Conservation (phyloP, 2,797 vertebrate species). For the Amblyopsis hoosieri region DNA sequence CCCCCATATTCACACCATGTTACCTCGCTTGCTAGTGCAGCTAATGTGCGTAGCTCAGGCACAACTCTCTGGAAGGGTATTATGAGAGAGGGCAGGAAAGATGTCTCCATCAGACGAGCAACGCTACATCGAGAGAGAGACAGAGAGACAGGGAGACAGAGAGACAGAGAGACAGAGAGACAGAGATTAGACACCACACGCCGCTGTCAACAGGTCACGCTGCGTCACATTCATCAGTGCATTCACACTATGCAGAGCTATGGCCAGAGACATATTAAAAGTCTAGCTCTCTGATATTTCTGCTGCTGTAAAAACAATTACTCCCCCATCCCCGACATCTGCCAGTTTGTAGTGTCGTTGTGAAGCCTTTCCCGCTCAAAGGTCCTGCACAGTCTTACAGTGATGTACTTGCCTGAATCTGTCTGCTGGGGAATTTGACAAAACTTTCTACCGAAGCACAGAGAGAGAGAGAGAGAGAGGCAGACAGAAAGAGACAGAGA, state of each 20-base stretch:
- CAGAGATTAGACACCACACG: conserved; percentile 59
- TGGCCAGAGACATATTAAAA: conserved; percentile 32
- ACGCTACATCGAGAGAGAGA: not conserved
- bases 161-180: conserved; percentile 43
- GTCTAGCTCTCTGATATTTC: conserved; percentile 14
- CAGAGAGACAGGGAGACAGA: conserved; percentile 6
- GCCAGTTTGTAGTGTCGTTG: conserved; percentile 22
- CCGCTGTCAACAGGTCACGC: conserved; percentile 51
- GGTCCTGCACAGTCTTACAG: conserved; percentile 17
- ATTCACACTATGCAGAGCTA: conserved; percentile 33
- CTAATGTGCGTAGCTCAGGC: conserved; percentile 47
- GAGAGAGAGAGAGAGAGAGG: conserved; percentile 14
- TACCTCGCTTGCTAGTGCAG: conserved; percentile 42
- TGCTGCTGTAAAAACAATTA: conserved; percentile 31
- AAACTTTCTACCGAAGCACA: conserved; percentile 28
- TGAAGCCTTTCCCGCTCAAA: conserved; percentile 22
- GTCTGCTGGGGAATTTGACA: conserved; percentile 43
- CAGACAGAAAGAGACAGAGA: conserved; percentile 4
- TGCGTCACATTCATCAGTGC: conserved; percentile 38
- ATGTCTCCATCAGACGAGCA: conserved; percentile 22
- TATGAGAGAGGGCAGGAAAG: conserved; percentile 36
- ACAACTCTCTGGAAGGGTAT: conserved; percentile 18
- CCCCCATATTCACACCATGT: conserved; percentile 18
- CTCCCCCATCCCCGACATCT: conserved; percentile 1
- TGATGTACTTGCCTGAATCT: conserved; percentile 59